Evolutionary conservation across 2,797 vertebrate genomes (phyloP), one percentile per base, ranked within the genome.

Genomic region (Thalassophryne amazonica): DNA sequence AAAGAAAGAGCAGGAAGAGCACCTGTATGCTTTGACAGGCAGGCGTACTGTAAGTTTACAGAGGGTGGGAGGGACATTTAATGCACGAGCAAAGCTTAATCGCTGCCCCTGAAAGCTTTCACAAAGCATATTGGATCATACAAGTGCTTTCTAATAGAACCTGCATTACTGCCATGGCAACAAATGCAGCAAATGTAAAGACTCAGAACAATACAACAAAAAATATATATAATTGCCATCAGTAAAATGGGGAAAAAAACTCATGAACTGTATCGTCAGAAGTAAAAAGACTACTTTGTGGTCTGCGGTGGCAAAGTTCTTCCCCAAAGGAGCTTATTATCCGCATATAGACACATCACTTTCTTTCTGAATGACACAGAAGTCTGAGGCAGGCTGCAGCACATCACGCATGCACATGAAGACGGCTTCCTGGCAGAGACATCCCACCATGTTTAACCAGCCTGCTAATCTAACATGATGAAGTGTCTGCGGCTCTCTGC

Each of bases 131-230:
- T 69, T 73, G 42, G 62, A 39, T 72, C 42, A 10, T 60, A 31
- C 12, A n/a, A 56, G 50, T 32, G 35, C 39, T 49, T 55, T 74
- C 57, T 83, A 86, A 88, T 85, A 46, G 73, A 70, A 78, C 61
- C 52, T 72, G 77, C 69, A 80, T 86, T 80, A 83, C 59, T 81
- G 53, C 71, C 73, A 88, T 88, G 84, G 83, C 72, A 88, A 89
- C 83, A 36, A 41, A 47, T 47, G 57, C 38, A 70, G 53, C 34
- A 68, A 76, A 83, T 60, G 64, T 55, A 61, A 70, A 76, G 60
- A 65, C 36, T 21, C 63, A 53, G 77, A 78, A 88, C 66, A 85
- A 87, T 70, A 73, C 16, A 14, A 73, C 55, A 61, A 42, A 55
- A 73, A n/a, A n/a, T n/a, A n/a, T n/a, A 61, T 50, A 68, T 78